Evolutionary conservation across 1,140 invertebrate species (phyloP).

Genomic region (Philopotamus ludificatus): DNA sequence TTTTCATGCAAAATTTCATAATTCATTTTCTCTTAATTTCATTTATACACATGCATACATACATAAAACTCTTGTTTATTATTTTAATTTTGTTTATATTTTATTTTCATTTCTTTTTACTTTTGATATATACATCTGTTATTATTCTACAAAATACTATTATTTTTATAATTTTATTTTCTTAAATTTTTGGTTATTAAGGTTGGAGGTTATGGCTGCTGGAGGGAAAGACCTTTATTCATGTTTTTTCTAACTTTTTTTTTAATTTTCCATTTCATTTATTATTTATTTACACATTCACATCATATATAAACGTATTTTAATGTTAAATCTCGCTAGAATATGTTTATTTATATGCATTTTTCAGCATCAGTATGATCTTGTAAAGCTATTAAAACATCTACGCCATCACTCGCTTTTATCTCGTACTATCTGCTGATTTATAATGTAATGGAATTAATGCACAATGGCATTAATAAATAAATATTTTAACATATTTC

Average conservation of each 20-base stretch:
- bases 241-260: not conserved
- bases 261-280: not conserved
- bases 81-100: not conserved
- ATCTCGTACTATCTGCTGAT: too few species aligned
- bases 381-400: too few species aligned
- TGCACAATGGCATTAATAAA: not conserved
- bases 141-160: not conserved
- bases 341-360: too few species aligned
- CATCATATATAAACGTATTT: not conserved
- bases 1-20: too few species aligned
- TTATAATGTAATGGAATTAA: too few species aligned
- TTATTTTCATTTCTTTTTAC: not conserved
- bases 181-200: not conserved
- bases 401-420: too few species aligned
- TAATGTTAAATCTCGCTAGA: too few species aligned
- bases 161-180: not conserved
- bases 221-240: not conserved
- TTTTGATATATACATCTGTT: not conserved
- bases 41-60: too few species aligned
- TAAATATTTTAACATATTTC: not conserved
- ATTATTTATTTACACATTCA: not conserved
- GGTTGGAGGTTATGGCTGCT: not conserved
- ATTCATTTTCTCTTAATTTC: too few species aligned
- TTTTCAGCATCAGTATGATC: too few species aligned
- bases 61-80: too few species aligned